phyloP scores from a whole-genome alignment of 2,113 vertebrate species.

The Podocnemis expansa region DNA sequence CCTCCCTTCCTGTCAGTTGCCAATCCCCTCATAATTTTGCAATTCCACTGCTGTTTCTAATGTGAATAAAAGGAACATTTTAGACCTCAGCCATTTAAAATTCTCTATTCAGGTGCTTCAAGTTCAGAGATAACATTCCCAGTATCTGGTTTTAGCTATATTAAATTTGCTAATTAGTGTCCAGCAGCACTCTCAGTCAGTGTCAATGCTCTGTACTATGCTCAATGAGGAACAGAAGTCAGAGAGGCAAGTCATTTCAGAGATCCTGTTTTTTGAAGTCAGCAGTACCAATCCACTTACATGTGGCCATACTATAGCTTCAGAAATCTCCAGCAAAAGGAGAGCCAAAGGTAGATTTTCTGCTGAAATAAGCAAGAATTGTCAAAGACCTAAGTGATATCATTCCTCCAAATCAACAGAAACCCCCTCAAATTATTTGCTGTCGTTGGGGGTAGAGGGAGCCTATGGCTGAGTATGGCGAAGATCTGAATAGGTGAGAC shows the following conservation, averaged over 20 bases:
- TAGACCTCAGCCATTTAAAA: neutral
- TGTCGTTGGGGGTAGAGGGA: neutral
- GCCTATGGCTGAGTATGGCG: neutral
- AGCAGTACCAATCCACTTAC: too few species aligned
- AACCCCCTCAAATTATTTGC: neutral
- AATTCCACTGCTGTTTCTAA: neutral
- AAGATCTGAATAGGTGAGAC: neutral
- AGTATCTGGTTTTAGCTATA: too few species aligned
- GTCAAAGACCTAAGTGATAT: rapidly evolving
- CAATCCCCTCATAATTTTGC: neutral
- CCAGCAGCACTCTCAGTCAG: too few species aligned
- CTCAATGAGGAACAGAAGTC: too few species aligned
- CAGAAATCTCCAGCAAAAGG: too few species aligned
- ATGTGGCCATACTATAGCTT: too few species aligned
- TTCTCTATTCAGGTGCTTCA: neutral
- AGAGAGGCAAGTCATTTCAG: too few species aligned
- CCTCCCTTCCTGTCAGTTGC: neutral
- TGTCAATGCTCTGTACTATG: too few species aligned
- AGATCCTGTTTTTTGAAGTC: too few species aligned
- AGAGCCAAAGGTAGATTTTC: neutral
- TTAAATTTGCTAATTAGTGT: too few species aligned
- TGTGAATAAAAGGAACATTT: neutral
- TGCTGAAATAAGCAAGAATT: neutral
- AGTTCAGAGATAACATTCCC: too few species aligned
- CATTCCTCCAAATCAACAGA: neutral